Evolutionary conservation across 2,888 invertebrate genomes (phyloP).

Genomic region (Toxonevra muliebris): DNA sequence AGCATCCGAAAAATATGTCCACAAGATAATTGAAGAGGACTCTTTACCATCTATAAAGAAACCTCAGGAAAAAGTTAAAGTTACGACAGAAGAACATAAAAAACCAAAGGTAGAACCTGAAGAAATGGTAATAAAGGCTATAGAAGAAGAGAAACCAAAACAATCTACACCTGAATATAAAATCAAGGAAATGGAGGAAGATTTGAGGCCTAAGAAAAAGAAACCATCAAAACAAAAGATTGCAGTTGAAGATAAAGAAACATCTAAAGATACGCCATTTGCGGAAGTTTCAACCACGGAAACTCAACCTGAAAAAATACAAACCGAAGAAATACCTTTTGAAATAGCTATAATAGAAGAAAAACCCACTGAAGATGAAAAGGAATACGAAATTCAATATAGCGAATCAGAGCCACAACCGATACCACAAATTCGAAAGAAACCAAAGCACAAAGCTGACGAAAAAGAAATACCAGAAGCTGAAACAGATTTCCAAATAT

Average conservation of each 20-base stretch:
- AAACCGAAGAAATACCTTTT: constrained; percentile 2
- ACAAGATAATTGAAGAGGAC: constrained; percentile 50
- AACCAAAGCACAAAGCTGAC: constrained; percentile 42
- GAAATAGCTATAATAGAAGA: constrained; percentile 47
- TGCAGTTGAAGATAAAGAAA: constrained; percentile 62
- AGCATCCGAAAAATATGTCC: constrained; percentile 59
- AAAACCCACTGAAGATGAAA: constrained; percentile 32
- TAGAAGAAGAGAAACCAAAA: constrained; percentile 53
- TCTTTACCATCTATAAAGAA: constrained; percentile 45
- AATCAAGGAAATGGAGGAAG: constrained; percentile 37
- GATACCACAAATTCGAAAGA: constrained; percentile 45
- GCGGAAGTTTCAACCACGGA: constrained; percentile 11
- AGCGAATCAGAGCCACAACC: constrained; percentile 37
- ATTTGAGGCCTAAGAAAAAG: constrained; percentile 43
- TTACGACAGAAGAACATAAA: constrained; percentile 49
- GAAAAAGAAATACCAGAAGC: constrained; percentile 56
- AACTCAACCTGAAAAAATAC: constrained; percentile 16
- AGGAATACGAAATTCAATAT: constrained; percentile 28
- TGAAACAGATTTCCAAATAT: constrained; percentile 44
- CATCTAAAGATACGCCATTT: constrained; percentile 7
- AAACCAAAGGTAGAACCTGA: constrained; percentile 66
- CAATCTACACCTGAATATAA: constrained; percentile 30
- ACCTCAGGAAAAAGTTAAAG: constrained; percentile 45
- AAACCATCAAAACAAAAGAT: constrained; percentile 61
- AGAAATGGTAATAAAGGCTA: constrained; percentile 62